Conservation (phyloP, 2,113 vertebrate genomes). For the Dunckerocampus dactyliophorus region DNA sequence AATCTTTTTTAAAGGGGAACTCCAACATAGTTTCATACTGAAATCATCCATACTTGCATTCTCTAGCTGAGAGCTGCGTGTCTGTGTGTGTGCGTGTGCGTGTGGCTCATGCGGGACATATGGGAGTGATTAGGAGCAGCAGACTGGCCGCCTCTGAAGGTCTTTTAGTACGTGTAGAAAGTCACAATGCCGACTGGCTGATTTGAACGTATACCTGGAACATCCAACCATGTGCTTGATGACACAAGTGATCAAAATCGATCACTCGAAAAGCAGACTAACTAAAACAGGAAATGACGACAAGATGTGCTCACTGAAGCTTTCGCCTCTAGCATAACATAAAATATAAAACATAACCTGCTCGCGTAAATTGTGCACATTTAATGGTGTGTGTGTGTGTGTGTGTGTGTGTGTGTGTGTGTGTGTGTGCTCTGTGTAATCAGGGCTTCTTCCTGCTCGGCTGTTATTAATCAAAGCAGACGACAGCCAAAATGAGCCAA, state of each 20-base stretch:
- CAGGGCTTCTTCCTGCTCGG: constrained; percentile 49
- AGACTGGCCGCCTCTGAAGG: constrained; percentile 55
- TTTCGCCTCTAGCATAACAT: no score
- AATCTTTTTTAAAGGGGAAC: neutral
- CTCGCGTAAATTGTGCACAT: no score
- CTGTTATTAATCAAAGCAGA: constrained; percentile 54
- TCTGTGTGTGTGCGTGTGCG: neutral
- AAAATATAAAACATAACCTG: no score
- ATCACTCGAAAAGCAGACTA: no score
- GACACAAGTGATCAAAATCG: no score
- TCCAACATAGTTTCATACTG: neutral
- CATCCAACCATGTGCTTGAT: neutral
- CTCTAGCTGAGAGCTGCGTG: neutral
- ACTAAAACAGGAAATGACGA: no score
- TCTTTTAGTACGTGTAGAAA: constrained; percentile 18
- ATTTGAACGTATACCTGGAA: neutral
- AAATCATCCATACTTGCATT: neutral
- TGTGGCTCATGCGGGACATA: constrained; percentile 36
- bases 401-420: no score
- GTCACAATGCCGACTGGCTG: neutral
- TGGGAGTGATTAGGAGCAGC: constrained; percentile 60
- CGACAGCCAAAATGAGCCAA: constrained; percentile 55
- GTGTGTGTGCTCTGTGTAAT: constrained; percentile 29
- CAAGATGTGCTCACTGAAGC: no score
- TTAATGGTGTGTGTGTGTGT: no score